phyloP scores from a whole-genome alignment of 2,888 invertebrate genomes.

The Lochmaea capreae region DNA sequence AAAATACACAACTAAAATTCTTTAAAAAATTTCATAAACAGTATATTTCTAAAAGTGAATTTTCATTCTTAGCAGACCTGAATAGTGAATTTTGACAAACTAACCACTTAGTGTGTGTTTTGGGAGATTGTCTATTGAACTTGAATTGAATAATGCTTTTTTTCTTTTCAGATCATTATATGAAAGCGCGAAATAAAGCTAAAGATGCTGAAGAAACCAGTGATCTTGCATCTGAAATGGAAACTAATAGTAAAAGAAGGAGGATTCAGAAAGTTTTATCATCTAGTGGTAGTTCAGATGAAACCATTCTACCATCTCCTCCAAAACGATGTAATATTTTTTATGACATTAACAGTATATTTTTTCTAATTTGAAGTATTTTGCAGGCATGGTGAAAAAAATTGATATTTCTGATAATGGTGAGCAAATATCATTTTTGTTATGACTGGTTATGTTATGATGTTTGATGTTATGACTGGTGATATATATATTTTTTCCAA shows the following conservation, averaged over 20 bases:
- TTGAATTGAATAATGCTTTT: not conserved
- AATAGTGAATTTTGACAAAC: constrained; percentile 20
- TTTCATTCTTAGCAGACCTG: constrained; percentile 13
- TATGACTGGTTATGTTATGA: no score
- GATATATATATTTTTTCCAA: constrained; percentile 3
- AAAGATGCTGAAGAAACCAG: no score
- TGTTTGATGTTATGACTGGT: not conserved
- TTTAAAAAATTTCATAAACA: constrained; percentile 15
- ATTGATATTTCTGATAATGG: constrained; percentile 15
- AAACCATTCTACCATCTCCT: constrained; percentile 26
- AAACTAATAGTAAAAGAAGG: constrained; percentile 23
- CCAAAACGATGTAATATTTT: constrained; percentile 25
- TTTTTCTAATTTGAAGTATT: constrained; percentile 24
- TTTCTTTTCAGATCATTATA: constrained; percentile 22
- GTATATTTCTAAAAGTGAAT: constrained; percentile 15
- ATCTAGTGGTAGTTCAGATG: constrained; percentile 25
- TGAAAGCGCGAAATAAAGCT: constrained; percentile 12
- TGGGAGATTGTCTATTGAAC: not conserved
- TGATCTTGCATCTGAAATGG: no score
- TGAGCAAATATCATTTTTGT: constrained; percentile 23
- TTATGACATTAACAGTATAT: constrained; percentile 11
- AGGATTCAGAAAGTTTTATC: constrained; percentile 28
- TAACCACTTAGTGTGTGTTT: not conserved
- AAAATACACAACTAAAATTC: not conserved
- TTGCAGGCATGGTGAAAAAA: constrained; percentile 21